Evolutionary conservation across 2,888 invertebrate species (phyloP).

Genomic region (Choristoneura rosaceana): DNA sequence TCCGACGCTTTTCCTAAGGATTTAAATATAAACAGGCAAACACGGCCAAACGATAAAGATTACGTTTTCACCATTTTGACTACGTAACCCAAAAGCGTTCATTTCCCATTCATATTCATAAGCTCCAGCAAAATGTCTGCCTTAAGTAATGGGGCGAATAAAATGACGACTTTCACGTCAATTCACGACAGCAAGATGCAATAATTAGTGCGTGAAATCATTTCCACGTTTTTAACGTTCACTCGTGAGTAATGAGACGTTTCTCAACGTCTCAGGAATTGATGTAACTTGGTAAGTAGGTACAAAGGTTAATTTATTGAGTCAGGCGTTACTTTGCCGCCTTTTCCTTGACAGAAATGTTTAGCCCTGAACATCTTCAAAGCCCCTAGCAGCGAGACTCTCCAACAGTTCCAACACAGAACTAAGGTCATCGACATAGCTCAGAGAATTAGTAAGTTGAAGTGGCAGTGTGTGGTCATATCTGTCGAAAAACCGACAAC

Average conservation of each 20-base stretch:
- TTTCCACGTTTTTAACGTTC: constrained; percentile 29
- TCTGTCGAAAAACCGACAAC: too few species aligned
- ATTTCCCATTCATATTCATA: constrained; percentile 57
- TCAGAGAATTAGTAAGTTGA: too few species aligned
- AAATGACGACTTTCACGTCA: constrained; percentile 54
- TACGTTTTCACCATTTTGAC: too few species aligned
- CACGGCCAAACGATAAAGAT: too few species aligned
- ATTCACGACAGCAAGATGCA: constrained; percentile 21
- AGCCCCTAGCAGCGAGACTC: too few species aligned
- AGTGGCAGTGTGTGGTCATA: too few species aligned
- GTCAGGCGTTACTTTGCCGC: background rate
- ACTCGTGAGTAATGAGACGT: background rate
- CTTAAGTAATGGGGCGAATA: constrained; percentile 56
- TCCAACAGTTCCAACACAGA: too few species aligned
- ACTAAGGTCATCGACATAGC: too few species aligned
- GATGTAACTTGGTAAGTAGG: background rate
- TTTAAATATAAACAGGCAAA: too few species aligned
- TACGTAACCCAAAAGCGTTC: constrained; percentile 2
- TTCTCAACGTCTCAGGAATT: background rate
- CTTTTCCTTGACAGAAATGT: too few species aligned
- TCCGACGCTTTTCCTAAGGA: too few species aligned
- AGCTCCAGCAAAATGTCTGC: constrained; percentile 61
- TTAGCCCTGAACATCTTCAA: too few species aligned
- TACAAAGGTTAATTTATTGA: background rate
- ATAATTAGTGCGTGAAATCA: constrained; percentile 38